Conservation (phyloP, 2,888 invertebrate species). For the Patella depressa region DNA sequence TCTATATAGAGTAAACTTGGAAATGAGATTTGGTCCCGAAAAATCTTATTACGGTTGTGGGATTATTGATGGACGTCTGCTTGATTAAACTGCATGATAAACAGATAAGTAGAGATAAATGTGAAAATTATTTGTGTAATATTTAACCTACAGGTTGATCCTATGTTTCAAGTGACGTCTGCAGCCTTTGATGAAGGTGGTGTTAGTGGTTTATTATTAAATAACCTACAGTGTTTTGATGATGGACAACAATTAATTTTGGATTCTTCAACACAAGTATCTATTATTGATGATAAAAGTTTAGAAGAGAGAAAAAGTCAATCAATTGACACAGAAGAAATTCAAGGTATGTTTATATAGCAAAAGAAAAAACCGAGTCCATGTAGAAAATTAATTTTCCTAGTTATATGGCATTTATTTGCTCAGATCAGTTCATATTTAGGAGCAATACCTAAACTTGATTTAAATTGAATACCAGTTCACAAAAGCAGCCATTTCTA, state of each 20-base stretch:
- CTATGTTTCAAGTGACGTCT: slow-evolving; percentile 71
- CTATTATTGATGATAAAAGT: slow-evolving; percentile 43
- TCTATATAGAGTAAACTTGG: too few relatives aligned
- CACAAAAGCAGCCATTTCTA: too few relatives aligned
- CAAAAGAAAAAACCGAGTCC: neutral
- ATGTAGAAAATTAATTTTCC: too few relatives aligned
- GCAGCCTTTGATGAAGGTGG: slow-evolving; percentile 72
- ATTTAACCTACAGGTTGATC: slow-evolving; percentile 65
- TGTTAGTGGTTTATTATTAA: slow-evolving; percentile 69
- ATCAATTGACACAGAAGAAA: slow-evolving; percentile 46
- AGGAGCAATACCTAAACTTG: too few relatives aligned
- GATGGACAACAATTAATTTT: slow-evolving; percentile 67
- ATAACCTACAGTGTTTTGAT: slow-evolving; percentile 64
- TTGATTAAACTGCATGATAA: too few relatives aligned
- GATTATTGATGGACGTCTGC: too few relatives aligned
- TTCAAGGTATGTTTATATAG: slow-evolving; percentile 46
- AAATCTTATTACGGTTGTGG: too few relatives aligned
- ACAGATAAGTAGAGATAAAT: too few relatives aligned
- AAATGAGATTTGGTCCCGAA: too few relatives aligned
- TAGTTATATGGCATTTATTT: too few relatives aligned
- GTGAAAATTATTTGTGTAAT: neutral
- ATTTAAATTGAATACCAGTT: too few relatives aligned
- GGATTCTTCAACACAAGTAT: slow-evolving; percentile 64
- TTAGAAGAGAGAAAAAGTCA: slow-evolving; percentile 29
- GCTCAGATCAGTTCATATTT: too few relatives aligned